phyloP scores from a whole-genome alignment of 2,888 invertebrate species.

The Dryadula phaetusa region DNA sequence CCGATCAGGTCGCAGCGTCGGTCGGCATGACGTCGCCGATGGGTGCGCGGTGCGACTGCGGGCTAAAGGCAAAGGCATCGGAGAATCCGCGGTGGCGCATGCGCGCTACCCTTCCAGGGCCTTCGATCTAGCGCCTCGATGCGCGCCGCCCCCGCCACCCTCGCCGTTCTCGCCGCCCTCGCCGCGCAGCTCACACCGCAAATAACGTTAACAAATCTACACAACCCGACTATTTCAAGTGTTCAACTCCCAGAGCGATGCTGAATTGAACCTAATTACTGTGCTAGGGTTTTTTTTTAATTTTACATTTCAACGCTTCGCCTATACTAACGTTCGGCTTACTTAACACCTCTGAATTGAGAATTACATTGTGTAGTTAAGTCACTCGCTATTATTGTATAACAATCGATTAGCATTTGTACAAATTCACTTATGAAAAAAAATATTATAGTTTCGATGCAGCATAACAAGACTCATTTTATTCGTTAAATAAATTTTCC shows the following conservation, averaged over 20 bases:
- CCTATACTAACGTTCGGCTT: slow-evolving; percentile 13
- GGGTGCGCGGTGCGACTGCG: slow-evolving; percentile 79
- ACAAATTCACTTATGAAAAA: background rate
- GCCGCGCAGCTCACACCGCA: slow-evolving; percentile 73
- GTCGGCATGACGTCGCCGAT: slow-evolving; percentile 76
- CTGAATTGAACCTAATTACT: slow-evolving; percentile 57
- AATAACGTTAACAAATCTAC: slow-evolving; percentile 72
- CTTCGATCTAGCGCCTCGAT: slow-evolving; percentile 77
- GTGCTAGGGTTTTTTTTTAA: slow-evolving; percentile 49
- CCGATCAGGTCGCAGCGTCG: slow-evolving; percentile 74
- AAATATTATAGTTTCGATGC: background rate
- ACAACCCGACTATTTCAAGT: slow-evolving; percentile 66
- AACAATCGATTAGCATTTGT: background rate
- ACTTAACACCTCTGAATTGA: background rate
- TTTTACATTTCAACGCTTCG: slow-evolving; percentile 44
- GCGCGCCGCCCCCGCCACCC: slow-evolving; percentile 62
- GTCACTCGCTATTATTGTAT: background rate
- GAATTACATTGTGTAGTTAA: background rate
- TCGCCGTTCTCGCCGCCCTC: slow-evolving; percentile 68
- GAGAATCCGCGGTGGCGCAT: slow-evolving; percentile 63
- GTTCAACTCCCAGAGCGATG: slow-evolving; percentile 57
- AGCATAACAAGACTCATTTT: too few species aligned
- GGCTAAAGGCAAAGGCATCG: slow-evolving; percentile 64
- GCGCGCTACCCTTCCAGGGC: slow-evolving; percentile 63
- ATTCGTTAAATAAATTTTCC: too few species aligned